Percentiles rank a stretch among this genome's conserved stretches.
phyloP scores from a whole-genome alignment of 2,888 invertebrate species.

The Merodon equestris region DNA sequence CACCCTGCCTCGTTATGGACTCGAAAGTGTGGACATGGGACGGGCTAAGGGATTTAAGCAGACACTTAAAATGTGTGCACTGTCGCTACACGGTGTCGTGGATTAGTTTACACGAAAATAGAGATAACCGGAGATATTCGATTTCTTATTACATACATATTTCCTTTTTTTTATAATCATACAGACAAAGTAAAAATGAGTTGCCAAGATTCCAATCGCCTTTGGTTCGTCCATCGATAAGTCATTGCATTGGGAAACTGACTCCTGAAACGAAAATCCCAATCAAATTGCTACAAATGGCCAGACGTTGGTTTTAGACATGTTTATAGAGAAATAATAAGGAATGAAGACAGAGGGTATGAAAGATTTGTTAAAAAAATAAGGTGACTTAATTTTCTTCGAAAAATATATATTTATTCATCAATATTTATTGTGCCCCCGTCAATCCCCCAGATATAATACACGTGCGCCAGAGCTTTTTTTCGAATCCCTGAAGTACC shows the following conservation, averaged over 20 bases:
- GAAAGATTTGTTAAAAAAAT: too few species aligned
- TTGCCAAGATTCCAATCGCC: not conserved
- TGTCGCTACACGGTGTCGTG: conserved; percentile 64
- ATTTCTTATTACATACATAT: conserved; percentile 17
- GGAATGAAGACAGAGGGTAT: too few species aligned
- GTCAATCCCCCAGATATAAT: too few species aligned
- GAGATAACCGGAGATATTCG: conserved; percentile 43
- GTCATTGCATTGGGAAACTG: not conserved
- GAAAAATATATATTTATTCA: too few species aligned
- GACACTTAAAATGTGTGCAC: conserved; percentile 55
- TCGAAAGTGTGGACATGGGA: conserved; percentile 38
- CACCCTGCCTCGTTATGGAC: conserved; percentile 60
- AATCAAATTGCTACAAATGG: not conserved
- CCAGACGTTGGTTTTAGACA: too few species aligned
- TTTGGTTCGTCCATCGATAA: conserved; percentile 30
- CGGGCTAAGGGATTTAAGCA: conserved; percentile 57
- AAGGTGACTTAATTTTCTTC: too few species aligned
- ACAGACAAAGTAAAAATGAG: conserved; percentile 11
- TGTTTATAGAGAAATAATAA: too few species aligned
- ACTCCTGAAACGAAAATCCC: not conserved
- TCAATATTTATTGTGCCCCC: too few species aligned
- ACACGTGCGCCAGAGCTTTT: too few species aligned
- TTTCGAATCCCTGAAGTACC: too few species aligned
- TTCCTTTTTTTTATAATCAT: not conserved
- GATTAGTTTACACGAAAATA: conserved; percentile 66